phyloP scores from a whole-genome alignment of 2,113 vertebrate species.

The Saccopteryx leptura region DNA sequence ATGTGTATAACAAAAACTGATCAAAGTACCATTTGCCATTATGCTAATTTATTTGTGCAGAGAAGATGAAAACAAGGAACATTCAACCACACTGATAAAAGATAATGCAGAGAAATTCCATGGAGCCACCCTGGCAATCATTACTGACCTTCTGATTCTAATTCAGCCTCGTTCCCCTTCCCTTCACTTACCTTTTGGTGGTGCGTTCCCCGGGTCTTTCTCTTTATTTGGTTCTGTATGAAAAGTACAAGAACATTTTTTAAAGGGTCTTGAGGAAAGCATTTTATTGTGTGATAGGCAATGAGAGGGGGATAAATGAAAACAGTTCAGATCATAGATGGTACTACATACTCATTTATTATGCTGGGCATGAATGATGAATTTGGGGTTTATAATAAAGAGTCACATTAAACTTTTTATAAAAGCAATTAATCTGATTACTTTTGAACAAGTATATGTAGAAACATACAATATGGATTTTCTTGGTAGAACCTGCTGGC shows the following conservation, averaged over 20 bases:
- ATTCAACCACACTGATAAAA: constrained; percentile 42
- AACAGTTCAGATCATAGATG: not conserved
- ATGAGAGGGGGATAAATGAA: not conserved
- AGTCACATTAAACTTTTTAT: constrained; percentile 20
- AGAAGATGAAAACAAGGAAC: constrained; percentile 42
- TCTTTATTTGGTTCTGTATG: constrained; percentile 88
- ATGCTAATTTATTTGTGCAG: constrained; percentile 31
- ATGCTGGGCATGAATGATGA: not conserved
- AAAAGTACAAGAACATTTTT: constrained; percentile 88
- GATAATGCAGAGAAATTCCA: constrained; percentile 29
- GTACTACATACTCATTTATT: not conserved
- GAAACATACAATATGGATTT: constrained; percentile 1
- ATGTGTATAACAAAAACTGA: not conserved
- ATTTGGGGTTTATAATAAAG: not conserved
- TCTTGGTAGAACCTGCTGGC: not conserved
- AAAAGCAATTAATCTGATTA: not conserved
- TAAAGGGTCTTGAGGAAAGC: constrained; percentile 80
- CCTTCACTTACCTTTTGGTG: constrained; percentile 88
- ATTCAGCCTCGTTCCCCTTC: constrained; percentile 17
- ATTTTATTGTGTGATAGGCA: constrained; percentile 69
- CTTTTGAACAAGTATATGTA: not conserved
- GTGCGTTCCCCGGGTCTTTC: constrained; percentile 82
- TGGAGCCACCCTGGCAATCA: not conserved
- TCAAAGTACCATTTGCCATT: not conserved
- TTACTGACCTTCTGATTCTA: constrained; percentile 14